Base-by-base conservation (phyloP, 2,797 vertebrate species). In the Sciaenops ocellatus region DNA sequence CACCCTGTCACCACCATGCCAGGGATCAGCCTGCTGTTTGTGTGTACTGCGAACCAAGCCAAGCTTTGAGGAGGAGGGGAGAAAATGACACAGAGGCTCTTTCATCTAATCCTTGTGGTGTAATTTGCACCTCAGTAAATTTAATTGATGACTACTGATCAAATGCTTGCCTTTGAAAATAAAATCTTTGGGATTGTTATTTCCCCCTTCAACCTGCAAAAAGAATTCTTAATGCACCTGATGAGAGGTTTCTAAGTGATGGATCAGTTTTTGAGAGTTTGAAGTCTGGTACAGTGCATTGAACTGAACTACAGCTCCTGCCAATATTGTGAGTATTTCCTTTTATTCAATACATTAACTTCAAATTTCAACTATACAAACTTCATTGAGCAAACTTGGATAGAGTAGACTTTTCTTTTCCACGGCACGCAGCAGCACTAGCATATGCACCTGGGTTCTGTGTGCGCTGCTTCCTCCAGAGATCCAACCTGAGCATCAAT, bases 81-180 rank as follows among this genome's bases (percentile, higher is more conserved):
- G 86, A 59, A 89, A 86, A 88, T 95, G 95, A 95, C 95, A 95
- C 89, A 64, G 85, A 88, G 89, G 80, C 88, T 85, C 95, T 96
- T 96, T 96, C 95, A 96, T 96, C 95, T 96, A 89, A 95, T 93
- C 91, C 90, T 91, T 79, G 83, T 83, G 92, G 92, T 83, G 88
- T 95, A 95, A 95, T 94, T 92, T 93, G 91, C 93, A 93, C 92
- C 93, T 94, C 93, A 91, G 89, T 94, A 93, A 92, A 73, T 94
- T 95, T 95, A 96, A 95, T 95, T 95, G 94, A 95, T 94, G 95
- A 95, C 94, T 95, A 93, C 94, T 95, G 94, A 95, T 96, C 94
- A 96, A 95, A 95, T 95, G 90, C 90, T 83, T 90, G 89, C 92
- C 93, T 95, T 93, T 94, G 92, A 95, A 95, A 95, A 92, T 90